Evolutionary conservation across 1,140 invertebrate genomes (phyloP).

Genomic region (Neodiprion fabricii): DNA sequence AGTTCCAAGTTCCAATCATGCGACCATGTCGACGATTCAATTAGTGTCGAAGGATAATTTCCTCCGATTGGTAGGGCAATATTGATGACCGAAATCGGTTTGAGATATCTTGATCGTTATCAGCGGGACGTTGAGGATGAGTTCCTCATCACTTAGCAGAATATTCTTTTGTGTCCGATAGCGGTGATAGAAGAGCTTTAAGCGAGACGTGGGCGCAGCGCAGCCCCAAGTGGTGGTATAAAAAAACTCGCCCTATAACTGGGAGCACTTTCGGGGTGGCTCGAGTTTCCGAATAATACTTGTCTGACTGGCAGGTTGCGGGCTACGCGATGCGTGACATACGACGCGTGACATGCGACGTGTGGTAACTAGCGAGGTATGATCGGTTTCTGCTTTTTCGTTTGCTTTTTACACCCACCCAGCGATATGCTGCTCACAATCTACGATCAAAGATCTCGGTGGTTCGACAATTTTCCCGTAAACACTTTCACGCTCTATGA

Average conservation of each 20-base stretch:
- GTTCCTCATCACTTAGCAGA: background rate
- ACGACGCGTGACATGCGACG: background rate
- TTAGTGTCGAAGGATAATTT: no score
- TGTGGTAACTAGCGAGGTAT: background rate
- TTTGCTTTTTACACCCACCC: background rate
- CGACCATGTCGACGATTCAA: no score
- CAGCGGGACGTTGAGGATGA: background rate
- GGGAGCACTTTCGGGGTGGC: background rate
- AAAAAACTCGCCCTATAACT: background rate
- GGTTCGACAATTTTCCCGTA: no score
- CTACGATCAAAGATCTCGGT: no score
- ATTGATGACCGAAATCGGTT: no score
- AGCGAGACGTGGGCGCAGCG: background rate
- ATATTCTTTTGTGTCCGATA: background rate
- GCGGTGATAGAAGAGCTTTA: constrained; percentile 1
- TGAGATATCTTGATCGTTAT: no score
- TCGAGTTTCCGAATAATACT: background rate
- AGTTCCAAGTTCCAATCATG: no score
- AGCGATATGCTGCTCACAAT: no score
- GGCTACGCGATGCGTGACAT: background rate
- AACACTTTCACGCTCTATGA: no score
- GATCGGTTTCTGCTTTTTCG: background rate
- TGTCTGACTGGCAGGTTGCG: background rate
- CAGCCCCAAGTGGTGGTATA: background rate
- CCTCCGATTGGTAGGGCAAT: no score